Evolutionary conservation across 2,113 vertebrate species (phyloP), one percentile per base, ranked within the genome.

Genomic region (Sarotherodon lohbergeri): DNA sequence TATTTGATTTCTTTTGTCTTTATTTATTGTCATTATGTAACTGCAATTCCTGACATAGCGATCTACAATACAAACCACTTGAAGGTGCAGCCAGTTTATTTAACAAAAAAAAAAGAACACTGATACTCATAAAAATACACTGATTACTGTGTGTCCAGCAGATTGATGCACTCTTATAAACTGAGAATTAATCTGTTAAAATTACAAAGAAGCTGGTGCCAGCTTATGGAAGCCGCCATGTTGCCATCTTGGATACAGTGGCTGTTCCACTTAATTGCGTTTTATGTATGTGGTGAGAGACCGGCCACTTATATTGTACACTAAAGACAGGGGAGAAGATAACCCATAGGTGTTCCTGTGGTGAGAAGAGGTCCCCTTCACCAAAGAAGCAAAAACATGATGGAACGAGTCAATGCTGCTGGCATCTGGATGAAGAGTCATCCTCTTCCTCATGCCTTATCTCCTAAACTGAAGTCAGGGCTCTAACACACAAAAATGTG

Each of bases 151-250:
- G 2, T 66, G 10, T 66, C 34, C 61, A 66, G 34, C 34, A 5
- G 19, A 68, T 22, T 13, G 34, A 68, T 39, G 0, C 34, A 1
- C 9, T 68, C 34, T 68, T 22, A 68, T 5, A 13, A n/a, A 39
- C 19, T 66, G 10, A 7, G 34, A 66, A 39, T 66, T 66, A 39
- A 13, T 66, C 10, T 0, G 1, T 66, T 66, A 0, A 39, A 39
- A 39, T 39, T 4, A 22, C 34, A 66, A 66, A 39, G 61, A 39
- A 66, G 9, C 32, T 63, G 59, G 19, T 66, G 61, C 19, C 61
- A 39, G 10, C 6, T 66, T 0, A 63, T 36, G 32, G 61, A 66
- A 66, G 32, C 61, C 32, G 1, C 61, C 1, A n/a, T 36, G 61
- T 3, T 7, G 32, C 34, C 61, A 66, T 66, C 34, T 22, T 22